These are phyloP conservation scores for Oophaga pumilio DNA, from an alignment of 2,113 vertebrate species.

Conservation along the genomic window DNA sequence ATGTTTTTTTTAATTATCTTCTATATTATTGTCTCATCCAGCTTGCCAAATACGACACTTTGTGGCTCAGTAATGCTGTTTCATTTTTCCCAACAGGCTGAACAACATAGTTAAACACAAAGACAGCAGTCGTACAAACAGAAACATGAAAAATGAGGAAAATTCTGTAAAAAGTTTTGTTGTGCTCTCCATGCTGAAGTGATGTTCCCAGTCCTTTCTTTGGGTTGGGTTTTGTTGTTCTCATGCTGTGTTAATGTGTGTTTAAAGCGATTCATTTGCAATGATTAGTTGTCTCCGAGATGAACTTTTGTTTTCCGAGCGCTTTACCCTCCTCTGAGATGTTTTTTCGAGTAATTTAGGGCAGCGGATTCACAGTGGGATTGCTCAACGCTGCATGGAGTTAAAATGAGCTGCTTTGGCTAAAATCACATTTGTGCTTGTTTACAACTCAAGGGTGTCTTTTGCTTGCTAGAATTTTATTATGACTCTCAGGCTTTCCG, in stretches of 20 bases:
- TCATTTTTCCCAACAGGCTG: background rate
- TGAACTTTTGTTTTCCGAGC: constrained; percentile 52
- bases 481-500: constrained; percentile 33
- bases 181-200: background rate
- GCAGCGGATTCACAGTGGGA: constrained; percentile 39
- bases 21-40: background rate
- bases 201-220: background rate
- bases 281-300: constrained; percentile 54
- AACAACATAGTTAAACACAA: background rate
- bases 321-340: constrained; percentile 15
- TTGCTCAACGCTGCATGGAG: background rate
- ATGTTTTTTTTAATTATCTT: background rate
- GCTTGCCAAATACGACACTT: background rate
- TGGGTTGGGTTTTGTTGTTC: background rate
- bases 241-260: constrained; percentile 38
- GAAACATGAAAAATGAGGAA: background rate
- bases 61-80: background rate
- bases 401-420: constrained; percentile 54
- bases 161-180: background rate
- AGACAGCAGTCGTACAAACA: background rate
- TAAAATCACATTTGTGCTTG: constrained; percentile 56
- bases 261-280: constrained; percentile 45
- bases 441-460: constrained; percentile 53
- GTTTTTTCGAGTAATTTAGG: constrained; percentile 47
- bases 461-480: constrained; percentile 47